These are phyloP conservation scores for Diadegma fenestrale DNA, from an alignment of 2,888 invertebrate species.

Conservation along the genomic window DNA sequence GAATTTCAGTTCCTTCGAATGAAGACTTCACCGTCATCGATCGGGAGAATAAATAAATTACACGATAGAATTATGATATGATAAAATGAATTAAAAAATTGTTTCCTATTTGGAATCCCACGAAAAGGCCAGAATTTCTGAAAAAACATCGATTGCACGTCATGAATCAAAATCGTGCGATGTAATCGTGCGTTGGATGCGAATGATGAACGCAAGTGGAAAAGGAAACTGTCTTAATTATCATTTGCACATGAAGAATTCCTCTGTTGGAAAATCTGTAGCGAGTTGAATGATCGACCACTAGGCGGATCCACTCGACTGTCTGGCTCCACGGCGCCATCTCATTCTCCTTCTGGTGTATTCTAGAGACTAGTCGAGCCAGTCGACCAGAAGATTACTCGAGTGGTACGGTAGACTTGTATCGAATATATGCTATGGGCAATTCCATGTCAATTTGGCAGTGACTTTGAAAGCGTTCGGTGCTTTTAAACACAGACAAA, in stretches of 20 bases:
- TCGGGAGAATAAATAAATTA: background rate
- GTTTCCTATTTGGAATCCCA: background rate
- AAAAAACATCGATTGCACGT: background rate
- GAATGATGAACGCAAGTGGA: background rate
- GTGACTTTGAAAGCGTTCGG: background rate
- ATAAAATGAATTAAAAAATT: too few species aligned
- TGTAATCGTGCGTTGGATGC: background rate
- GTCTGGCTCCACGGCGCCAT: constrained; percentile 48
- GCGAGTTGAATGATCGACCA: constrained; percentile 41
- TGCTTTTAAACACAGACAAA: background rate
- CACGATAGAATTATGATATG: background rate
- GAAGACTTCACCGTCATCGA: background rate
- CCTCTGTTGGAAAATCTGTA: background rate
- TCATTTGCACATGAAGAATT: background rate
- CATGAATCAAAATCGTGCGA: background rate
- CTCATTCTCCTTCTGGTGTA: constrained; percentile 19
- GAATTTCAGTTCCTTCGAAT: background rate
- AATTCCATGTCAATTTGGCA: background rate
- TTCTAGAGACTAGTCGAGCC: constrained; percentile 38
- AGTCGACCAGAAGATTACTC: constrained; percentile 23
- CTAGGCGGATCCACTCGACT: constrained; percentile 54
- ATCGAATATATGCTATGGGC: background rate
- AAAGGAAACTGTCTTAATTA: background rate
- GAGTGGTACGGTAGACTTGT: constrained; percentile 26
- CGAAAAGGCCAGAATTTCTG: background rate